phyloP scores from a whole-genome alignment of 2,888 invertebrate species.

The Amiota mariae region DNA sequence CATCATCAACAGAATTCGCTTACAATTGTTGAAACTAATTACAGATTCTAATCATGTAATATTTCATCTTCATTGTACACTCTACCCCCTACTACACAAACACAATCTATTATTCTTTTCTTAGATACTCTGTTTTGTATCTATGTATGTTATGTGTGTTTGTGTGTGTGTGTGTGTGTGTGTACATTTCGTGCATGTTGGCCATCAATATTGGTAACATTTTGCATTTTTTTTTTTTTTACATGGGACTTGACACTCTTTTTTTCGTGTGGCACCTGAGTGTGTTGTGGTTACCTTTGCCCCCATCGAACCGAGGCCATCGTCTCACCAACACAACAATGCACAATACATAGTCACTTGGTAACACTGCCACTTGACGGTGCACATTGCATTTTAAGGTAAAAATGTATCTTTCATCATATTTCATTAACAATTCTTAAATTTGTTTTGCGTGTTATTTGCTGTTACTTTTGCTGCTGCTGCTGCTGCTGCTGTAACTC shows the following conservation, averaged over 20 bases:
- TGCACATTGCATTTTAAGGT: conserved; percentile 15
- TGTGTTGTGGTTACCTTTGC: no score
- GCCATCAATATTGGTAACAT: conserved; percentile 62
- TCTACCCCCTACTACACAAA: conserved; percentile 11
- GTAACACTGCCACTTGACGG: no score
- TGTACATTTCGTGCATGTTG: conserved; percentile 59
- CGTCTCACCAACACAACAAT: conserved; percentile 1
- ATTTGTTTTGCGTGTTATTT: conserved; percentile 11
- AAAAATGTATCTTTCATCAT: conserved; percentile 23
- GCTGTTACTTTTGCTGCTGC: conserved; percentile 9
- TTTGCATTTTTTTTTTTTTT: conserved; percentile 41
- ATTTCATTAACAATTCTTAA: conserved; percentile 15
- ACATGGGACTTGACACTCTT: conserved; percentile 16
- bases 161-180: conserved; percentile 7
- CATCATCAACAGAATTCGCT: no score
- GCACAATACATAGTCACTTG: neutral
- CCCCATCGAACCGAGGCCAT: neutral
- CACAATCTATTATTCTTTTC: no score
- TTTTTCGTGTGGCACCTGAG: conserved; percentile 27
- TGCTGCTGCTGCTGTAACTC: conserved; percentile 10
- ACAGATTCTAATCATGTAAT: conserved; percentile 71
- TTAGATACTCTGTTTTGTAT: no score
- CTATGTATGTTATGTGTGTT: neutral
- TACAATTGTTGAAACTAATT: conserved; percentile 58
- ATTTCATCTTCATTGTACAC: conserved; percentile 48